These are phyloP conservation scores for Idris sp. DNA, from an alignment of 1,140 invertebrate species.

Conservation along the genomic window DNA sequence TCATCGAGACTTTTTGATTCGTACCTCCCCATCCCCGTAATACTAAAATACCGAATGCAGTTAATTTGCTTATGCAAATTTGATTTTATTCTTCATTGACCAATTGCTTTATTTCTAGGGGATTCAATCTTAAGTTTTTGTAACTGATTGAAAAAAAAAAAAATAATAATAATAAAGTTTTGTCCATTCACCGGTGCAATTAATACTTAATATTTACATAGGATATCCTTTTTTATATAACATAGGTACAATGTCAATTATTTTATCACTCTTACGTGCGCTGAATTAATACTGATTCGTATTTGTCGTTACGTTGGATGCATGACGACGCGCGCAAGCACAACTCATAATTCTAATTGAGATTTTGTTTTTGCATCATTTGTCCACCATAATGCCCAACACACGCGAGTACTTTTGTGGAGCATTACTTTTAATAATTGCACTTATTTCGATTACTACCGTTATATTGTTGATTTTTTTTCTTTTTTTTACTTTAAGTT, in stretches of 20 bases:
- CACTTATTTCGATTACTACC: slow-evolving; percentile 45
- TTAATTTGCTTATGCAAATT: too few species aligned
- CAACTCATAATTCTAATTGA: slow-evolving; percentile 3
- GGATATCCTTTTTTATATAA: slow-evolving; percentile 46
- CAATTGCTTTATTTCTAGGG: slow-evolving; percentile 3
- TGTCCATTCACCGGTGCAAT: slow-evolving; percentile 22
- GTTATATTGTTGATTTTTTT: too few species aligned
- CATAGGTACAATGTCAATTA: slow-evolving; percentile 54
- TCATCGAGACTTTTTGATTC: too few species aligned
- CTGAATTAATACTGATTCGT: slow-evolving; percentile 61
- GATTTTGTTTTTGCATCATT: slow-evolving; percentile 11
- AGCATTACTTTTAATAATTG: slow-evolving; percentile 59
- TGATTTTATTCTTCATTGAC: too few species aligned
- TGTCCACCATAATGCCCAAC: slow-evolving; percentile 35
- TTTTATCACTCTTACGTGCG: slow-evolving; percentile 58
- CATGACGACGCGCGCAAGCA: slow-evolving; percentile 46
- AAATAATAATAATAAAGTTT: too few species aligned
- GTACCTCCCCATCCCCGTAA: too few species aligned
- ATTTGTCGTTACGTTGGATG: slow-evolving; percentile 49
- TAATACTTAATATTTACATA: slow-evolving; percentile 60
- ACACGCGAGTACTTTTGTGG: slow-evolving; percentile 8
- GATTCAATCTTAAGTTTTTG: too few species aligned
- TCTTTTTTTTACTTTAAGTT: too few species aligned
- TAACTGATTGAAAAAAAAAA: too few species aligned
- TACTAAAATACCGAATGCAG: too few species aligned